A percentile compares a stretch with the other conserved stretches of the same genome.
These are phyloP conservation scores for Chrysolophus pictus DNA, from an alignment of 2,797 vertebrate species.

Conservation along the genomic window DNA sequence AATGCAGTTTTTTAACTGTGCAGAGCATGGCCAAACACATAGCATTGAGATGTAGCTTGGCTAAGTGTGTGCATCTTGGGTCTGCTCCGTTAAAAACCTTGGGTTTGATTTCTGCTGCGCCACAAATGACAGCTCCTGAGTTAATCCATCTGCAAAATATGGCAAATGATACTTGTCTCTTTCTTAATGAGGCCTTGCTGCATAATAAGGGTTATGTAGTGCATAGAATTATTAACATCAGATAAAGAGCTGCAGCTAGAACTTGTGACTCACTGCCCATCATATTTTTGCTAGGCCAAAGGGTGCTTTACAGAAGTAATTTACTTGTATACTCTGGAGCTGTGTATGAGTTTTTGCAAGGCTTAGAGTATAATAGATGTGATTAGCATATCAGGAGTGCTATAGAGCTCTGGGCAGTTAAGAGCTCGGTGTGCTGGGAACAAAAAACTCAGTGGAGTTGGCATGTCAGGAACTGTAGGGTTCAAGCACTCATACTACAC, in stretches of 20 bases:
- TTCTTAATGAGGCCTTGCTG: conserved; percentile 64
- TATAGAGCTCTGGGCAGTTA: not conserved
- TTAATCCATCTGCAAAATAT: conserved; percentile 60
- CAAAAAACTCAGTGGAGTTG: not conserved
- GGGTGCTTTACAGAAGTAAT: conserved; percentile 36
- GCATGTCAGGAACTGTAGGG: not conserved
- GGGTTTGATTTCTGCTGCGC: conserved; percentile 16
- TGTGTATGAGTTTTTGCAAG: not conserved
- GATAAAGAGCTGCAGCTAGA: conserved; percentile 39
- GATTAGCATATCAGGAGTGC: conserved; percentile 8
- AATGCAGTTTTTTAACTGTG: not conserved
- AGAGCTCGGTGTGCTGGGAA: not conserved
- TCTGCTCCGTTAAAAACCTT: conserved; percentile 24
- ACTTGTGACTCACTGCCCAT: conserved; percentile 53
- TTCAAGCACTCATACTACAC: not conserved
- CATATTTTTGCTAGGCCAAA: conserved; percentile 48
- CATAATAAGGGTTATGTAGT: conserved; percentile 54
- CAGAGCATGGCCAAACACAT: not conserved
- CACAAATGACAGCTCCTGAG: conserved; percentile 28
- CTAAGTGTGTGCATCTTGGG: not conserved
- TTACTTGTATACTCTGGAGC: conserved; percentile 20
- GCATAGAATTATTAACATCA: conserved; percentile 47
- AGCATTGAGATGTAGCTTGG: conserved; percentile 12
- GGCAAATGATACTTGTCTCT: conserved; percentile 61
- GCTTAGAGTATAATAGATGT: not conserved